A percentile compares a stretch with the other conserved stretches of the same genome.
Conservation (phyloP, 2,888 invertebrate genomes). For the Megalurothrips usitatus region DNA sequence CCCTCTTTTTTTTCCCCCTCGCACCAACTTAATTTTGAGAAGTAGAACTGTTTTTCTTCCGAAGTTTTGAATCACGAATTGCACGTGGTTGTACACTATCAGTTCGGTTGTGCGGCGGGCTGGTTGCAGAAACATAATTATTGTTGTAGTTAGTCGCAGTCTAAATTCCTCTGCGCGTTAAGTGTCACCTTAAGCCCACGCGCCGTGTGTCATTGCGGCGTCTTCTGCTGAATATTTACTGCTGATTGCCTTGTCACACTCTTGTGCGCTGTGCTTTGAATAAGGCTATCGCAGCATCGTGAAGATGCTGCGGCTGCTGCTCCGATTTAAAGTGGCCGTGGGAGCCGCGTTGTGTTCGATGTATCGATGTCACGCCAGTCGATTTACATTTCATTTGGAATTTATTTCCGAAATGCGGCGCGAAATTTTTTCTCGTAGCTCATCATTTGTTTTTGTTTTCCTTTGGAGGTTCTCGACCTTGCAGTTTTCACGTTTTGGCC, state of each 20-base stretch:
- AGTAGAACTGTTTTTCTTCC: neutral
- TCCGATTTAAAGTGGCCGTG: neutral
- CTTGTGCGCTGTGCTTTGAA: neutral
- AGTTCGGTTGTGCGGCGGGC: neutral
- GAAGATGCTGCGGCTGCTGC: neutral
- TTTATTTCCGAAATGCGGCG: too few relatives aligned
- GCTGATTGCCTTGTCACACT: constrained; percentile 3
- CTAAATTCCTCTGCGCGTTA: constrained; percentile 4
- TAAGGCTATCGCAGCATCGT: neutral
- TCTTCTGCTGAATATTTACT: neutral
- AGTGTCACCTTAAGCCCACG: constrained; percentile 17
- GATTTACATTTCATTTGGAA: too few relatives aligned
- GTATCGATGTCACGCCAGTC: too few relatives aligned
- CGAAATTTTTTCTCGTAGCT: too few relatives aligned
- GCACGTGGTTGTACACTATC: too few relatives aligned
- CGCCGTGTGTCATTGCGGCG: neutral
- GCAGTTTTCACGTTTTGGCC: too few relatives aligned
- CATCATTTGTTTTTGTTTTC: too few relatives aligned
- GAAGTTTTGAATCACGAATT: neutral
- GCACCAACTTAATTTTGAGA: neutral
- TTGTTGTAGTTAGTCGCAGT: neutral
- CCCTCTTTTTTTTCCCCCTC: neutral
- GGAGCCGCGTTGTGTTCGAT: neutral
- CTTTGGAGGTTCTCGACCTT: too few relatives aligned
- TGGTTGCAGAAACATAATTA: too few relatives aligned